These are phyloP conservation scores for Silurus meridionalis DNA, from an alignment of 2,113 vertebrate species.

Conservation along the genomic window DNA sequence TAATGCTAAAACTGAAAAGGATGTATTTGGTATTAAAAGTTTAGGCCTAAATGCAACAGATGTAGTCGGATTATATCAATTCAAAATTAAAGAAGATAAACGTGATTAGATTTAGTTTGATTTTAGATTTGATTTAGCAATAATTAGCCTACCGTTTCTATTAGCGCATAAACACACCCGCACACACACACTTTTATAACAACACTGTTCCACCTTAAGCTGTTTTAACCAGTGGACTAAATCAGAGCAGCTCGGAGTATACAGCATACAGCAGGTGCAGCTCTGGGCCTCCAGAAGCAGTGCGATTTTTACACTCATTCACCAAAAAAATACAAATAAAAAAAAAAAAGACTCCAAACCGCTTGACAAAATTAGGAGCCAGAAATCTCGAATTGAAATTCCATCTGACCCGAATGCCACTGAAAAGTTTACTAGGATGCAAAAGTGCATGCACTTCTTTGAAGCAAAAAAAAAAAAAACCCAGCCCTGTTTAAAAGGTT, in stretches of 20 bases:
- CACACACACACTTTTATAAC: not conserved
- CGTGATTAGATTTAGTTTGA: too few relatives aligned
- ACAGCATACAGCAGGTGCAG: constrained; percentile 20
- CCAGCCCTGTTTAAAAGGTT: constrained; percentile 20
- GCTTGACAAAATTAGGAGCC: not conserved
- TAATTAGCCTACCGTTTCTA: not conserved
- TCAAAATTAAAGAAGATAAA: not conserved
- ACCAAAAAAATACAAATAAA: too few relatives aligned
- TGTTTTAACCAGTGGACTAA: not conserved
- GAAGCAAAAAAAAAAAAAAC: constrained; percentile 23
- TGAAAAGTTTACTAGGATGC: constrained; percentile 16
- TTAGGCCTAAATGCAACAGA: not conserved
- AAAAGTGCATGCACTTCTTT: constrained; percentile 24
- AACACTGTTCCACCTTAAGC: not conserved
- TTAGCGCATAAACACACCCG: not conserved
- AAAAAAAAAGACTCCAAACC: not conserved
- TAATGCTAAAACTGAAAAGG: not conserved
- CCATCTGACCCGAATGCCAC: constrained; percentile 9
- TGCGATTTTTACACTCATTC: constrained; percentile 8
- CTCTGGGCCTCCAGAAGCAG: constrained; percentile 22
- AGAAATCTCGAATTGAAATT: not conserved
- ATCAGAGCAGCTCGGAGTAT: not conserved
- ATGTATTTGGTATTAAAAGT: not conserved
- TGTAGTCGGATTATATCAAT: not conserved
- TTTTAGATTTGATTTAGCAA: not conserved